These are phyloP conservation scores for Tachina grossa DNA, from an alignment of 2,888 invertebrate species.

Conservation along the genomic window DNA sequence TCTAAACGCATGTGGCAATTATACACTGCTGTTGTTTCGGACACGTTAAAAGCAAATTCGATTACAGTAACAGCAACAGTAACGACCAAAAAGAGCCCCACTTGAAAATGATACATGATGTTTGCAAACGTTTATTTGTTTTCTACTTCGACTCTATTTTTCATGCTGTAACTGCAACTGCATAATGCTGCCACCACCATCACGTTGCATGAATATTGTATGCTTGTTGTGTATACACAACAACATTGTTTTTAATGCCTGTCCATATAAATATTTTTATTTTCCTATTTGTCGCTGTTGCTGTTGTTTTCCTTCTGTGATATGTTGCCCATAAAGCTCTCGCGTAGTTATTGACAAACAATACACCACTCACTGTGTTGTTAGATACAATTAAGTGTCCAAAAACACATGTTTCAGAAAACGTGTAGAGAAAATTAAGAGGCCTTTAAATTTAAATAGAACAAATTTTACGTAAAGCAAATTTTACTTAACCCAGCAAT, in stretches of 20 bases:
- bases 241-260: slow-evolving; percentile 39
- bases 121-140: slow-evolving; percentile 17
- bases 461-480: not conserved
- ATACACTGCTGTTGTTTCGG: slow-evolving; percentile 52
- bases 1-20: slow-evolving; percentile 64
- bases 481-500: not conserved
- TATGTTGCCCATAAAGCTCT: slow-evolving; percentile 18
- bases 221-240: slow-evolving; percentile 5
- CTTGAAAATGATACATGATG: slow-evolving; percentile 50
- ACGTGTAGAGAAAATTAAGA: slow-evolving; percentile 56
- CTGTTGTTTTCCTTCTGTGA: not conserved
- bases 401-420: slow-evolving; percentile 55
- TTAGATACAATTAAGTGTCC: slow-evolving; percentile 51
- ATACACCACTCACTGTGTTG: slow-evolving; percentile 40
- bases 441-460: slow-evolving; percentile 7
- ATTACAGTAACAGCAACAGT: slow-evolving; percentile 3
- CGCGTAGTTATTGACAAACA: slow-evolving; percentile 53
- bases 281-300: slow-evolving; percentile 1
- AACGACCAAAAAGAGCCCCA: slow-evolving; percentile 11
- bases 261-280: slow-evolving; percentile 30
- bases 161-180: slow-evolving; percentile 12
- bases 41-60: slow-evolving; percentile 60
- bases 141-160: not conserved
- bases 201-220: slow-evolving; percentile 27
- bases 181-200: slow-evolving; percentile 18